Evolutionary conservation across 2,888 invertebrate species (phyloP), one percentile per base, ranked within the genome.

Genomic region (Argyresthia albistria): DNA sequence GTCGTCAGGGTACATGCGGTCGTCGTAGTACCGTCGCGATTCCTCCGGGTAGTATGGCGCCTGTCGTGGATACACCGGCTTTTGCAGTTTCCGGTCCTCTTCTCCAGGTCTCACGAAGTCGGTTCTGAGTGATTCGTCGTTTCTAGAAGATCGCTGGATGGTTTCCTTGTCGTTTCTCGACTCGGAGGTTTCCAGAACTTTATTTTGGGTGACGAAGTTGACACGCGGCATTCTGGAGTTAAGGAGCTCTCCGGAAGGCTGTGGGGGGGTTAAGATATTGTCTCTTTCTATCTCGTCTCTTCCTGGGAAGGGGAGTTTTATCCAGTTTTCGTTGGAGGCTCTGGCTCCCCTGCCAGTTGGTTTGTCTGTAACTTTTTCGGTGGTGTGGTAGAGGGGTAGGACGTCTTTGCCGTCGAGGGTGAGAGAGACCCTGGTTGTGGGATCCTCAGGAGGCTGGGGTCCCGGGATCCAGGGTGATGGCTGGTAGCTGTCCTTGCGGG

Each of bases 201-300:
- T 89, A 57, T 90, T 89, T 65, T 91, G 91, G 0, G 92, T 92
- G 11, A 92, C 90, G 60, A 92, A 92, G 69, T 92, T 91, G 1
- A 92, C 91, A 60, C 91, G 73, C 0, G 92, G 91, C 73, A 91
- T 91, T 60, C 91, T 75, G 4, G 90, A 84, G 63, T 87, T 89
- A 25, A 88, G 80, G 1, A 89, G 75, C 15, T 90, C 90, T 54
- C 88, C 89, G 3, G 87, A 87, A 7, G 88, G 83, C 59, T 87
- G 79, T 0, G 90, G 86, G 36, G 89, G 89, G 0, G 89, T 80
- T 3, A 90, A 71, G n/a, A 84, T 76, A 51, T 86, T 80, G 37
- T 80, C 77, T 59, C 74, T 65, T 52, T 73, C 69, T 53, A 69
- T 52, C 14, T 79, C 76, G 52, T 78, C 75, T 9, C 66, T 74